Percentiles rank a stretch among this genome's conserved stretches.
These are phyloP conservation scores for Porites cylindrica DNA, from an alignment of 92 coral and sea anemone species.

Conservation along the genomic window DNA sequence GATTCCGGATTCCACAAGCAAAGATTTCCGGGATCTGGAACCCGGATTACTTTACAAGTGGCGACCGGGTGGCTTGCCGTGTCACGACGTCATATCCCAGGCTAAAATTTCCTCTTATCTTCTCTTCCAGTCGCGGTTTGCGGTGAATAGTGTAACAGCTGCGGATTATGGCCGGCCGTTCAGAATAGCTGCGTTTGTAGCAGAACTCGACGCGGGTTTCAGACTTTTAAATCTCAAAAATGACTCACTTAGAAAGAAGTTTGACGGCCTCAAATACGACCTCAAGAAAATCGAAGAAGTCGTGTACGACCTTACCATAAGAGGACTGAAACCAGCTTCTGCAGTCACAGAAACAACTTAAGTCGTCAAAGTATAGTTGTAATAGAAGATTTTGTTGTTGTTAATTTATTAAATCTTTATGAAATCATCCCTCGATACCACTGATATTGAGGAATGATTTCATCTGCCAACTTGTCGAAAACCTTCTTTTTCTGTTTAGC, in stretches of 20 bases:
- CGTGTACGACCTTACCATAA: conserved; percentile 94
- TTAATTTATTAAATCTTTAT: no score
- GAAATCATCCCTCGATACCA: no score
- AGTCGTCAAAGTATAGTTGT: not conserved
- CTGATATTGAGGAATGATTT: no score
- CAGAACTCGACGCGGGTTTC: conserved; percentile 96
- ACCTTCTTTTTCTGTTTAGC: no score
- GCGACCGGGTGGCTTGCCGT: no score
- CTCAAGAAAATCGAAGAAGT: conserved; percentile 97
- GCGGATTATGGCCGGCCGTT: conserved; percentile 90
- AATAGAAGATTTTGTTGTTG: no score
- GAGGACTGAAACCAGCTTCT: conserved; percentile 80
- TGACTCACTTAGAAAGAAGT: conserved; percentile 91
- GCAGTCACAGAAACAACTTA: conserved; percentile 18
- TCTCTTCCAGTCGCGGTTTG: conserved; percentile 89
- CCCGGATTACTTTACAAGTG: no score
- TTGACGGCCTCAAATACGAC: conserved; percentile 98
- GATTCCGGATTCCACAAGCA: no score
- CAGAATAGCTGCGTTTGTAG: conserved; percentile 87
- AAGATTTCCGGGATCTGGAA: no score
- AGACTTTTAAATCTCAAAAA: conserved; percentile 95
- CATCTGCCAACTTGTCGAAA: no score
- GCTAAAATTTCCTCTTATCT: not conserved
- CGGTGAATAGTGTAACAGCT: conserved; percentile 95
- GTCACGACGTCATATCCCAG: no score